Evolutionary conservation across 2,797 vertebrate species (phyloP), one percentile per base, ranked within the genome.

Genomic region (Erethizon dorsatum): DNA sequence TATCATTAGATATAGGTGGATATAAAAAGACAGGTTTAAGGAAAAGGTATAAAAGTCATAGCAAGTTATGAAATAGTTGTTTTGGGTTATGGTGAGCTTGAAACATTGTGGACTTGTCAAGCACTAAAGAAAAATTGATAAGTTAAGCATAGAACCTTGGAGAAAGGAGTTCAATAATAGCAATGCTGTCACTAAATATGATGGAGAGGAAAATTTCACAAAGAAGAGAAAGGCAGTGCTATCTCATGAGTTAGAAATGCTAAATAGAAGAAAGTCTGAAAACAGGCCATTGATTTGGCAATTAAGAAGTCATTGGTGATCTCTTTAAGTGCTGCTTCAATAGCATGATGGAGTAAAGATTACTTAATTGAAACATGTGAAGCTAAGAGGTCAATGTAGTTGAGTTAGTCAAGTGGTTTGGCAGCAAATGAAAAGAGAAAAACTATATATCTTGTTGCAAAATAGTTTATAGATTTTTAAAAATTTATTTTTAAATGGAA

Each of bases 81-180:
- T 86, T 7, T 31, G 47, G n/a, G 54, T 69, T 96, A 71, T 31
- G 71, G 63, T 78, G 22, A 52, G 10, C 80, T 94, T 96, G 87
- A 82, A 95, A 57, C 78, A 75, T 28, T 59, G 41, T 83, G 47
- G 52, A 28, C 13, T 61, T 97, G 71, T 96, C 82, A 92, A 95
- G 91, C 10, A 45, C 57, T 92, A 59, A 63, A 3, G 13, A 50
- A 94, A 80, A 80, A 67, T 33, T 52, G 17, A 5, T 28, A 63
- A 2, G 1, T 6, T 91, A 37, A 95, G 77, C 75, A 73, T 45
- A 65, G 61, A 83, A 50, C 61, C 83, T 63, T 77, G 26, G 2
- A 65, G 37, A 56, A 91, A 85, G 10, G 6, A 9, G 8, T 52
- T 8, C 18, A 69, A 54, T 45, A 77, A 37, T 24, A 18, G 33